These are phyloP conservation scores for Alosa sapidissima DNA, from an alignment of 2,797 vertebrate genomes.

Conservation along the genomic window DNA sequence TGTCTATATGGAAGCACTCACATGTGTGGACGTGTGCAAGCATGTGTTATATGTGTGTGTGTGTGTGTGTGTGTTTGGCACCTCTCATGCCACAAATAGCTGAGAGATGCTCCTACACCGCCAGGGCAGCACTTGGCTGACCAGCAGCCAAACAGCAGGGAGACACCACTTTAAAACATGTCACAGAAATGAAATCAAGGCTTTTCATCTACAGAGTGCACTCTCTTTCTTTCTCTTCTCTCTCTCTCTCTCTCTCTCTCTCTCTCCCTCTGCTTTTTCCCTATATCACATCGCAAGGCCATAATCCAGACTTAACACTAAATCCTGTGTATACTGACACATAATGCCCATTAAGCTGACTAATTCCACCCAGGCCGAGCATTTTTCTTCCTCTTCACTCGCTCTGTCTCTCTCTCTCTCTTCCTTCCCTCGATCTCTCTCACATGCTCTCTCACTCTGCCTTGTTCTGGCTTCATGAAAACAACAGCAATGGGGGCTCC, in stretches of 20 bases:
- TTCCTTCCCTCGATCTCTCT: constrained; percentile 21
- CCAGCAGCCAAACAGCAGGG: background rate
- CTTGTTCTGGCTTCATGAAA: constrained; percentile 51
- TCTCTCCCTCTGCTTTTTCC: constrained; percentile 15
- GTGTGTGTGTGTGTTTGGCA: background rate
- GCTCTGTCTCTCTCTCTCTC: constrained; percentile 45
- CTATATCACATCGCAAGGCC: constrained; percentile 77
- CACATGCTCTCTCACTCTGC: constrained; percentile 44
- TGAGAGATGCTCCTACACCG: background rate
- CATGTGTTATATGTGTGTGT: constrained; percentile 18
- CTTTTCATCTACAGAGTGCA: background rate
- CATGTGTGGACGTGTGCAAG: background rate
- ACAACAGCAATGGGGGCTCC: constrained; percentile 58
- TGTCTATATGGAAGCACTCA: too few relatives aligned
- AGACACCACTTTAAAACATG: background rate
- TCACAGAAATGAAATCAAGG: background rate
- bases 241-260: background rate
- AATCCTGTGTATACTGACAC: constrained; percentile 82
- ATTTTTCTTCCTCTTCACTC: constrained; percentile 60
- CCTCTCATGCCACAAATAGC: background rate
- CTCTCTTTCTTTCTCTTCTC: background rate
- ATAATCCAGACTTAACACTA: constrained; percentile 77
- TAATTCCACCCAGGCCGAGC: constrained; percentile 74
- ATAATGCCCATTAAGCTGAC: constrained; percentile 82
- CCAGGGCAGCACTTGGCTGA: background rate